phyloP scores from a whole-genome alignment of 2,888 invertebrate species.

The Xylocampa areola region DNA sequence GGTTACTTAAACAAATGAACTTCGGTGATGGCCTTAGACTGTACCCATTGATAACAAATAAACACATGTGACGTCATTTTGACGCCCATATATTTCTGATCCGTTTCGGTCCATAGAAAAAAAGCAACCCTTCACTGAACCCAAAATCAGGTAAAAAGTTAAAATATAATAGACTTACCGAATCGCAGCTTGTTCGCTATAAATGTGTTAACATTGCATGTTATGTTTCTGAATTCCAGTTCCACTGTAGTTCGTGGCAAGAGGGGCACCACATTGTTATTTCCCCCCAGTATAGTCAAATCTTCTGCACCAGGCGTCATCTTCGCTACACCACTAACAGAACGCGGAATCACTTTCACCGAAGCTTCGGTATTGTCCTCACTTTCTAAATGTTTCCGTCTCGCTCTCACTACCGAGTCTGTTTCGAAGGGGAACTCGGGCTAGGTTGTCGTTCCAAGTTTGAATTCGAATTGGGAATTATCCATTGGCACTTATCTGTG shows the following conservation, averaged over 20 bases:
- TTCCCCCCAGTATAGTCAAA: conserved; percentile 68
- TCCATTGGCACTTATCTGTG: conserved; percentile 65
- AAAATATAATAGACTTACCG: conserved; percentile 84
- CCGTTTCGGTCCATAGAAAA: neutral
- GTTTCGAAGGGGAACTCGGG: conserved; percentile 16
- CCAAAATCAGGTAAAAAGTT: conserved; percentile 22
- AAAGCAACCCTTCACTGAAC: neutral
- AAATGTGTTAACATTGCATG: conserved; percentile 91
- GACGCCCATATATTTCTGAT: no score
- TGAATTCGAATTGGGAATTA: conserved; percentile 55
- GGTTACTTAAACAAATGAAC: conserved; percentile 1
- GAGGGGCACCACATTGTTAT: conserved; percentile 84
- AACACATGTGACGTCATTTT: conserved; percentile 1
- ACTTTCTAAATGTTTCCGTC: conserved; percentile 59
- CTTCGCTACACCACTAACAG: conserved; percentile 41
- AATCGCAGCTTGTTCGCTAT: conserved; percentile 88
- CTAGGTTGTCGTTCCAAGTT: conserved; percentile 35
- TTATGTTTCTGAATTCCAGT: conserved; percentile 92
- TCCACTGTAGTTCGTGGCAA: conserved; percentile 91
- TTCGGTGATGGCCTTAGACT: neutral
- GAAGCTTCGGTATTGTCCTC: conserved; percentile 45
- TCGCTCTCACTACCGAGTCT: conserved; percentile 42
- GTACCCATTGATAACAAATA: neutral
- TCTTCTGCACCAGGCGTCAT: conserved; percentile 77
- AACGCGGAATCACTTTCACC: conserved; percentile 52